A percentile compares a stretch with the other conserved stretches of the same genome.
phyloP scores from a whole-genome alignment of 2,888 invertebrate genomes.

The Galerucella pusilla region DNA sequence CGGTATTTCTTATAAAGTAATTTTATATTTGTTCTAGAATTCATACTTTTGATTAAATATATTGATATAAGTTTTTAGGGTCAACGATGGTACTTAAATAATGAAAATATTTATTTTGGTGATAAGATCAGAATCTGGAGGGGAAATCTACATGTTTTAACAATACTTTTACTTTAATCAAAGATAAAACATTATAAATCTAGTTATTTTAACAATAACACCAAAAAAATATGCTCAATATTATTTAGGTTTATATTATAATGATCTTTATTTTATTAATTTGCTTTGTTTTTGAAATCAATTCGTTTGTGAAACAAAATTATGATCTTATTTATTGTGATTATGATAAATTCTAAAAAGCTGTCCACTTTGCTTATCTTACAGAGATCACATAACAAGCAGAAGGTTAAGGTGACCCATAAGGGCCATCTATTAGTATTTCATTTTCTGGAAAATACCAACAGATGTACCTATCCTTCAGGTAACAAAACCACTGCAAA shows the following conservation, averaged over 20 bases:
- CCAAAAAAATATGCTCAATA: slow-evolving; percentile 49
- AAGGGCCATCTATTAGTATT: no score
- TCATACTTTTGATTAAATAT: not conserved
- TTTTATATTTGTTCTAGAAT: not conserved
- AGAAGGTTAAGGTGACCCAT: no score
- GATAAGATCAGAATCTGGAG: not conserved
- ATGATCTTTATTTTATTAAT: slow-evolving; percentile 23
- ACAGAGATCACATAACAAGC: no score
- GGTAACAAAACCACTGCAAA: not conserved
- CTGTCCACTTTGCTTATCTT: no score
- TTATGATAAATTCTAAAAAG: no score
- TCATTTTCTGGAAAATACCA: no score
- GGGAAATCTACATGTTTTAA: not conserved
- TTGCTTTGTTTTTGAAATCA: not conserved
- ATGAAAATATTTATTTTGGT: not conserved
- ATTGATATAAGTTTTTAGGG: not conserved
- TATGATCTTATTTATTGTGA: no score
- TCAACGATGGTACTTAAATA: not conserved
- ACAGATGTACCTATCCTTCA: no score
- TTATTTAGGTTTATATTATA: slow-evolving; percentile 34
- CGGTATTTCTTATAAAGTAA: no score
- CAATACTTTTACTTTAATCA: not conserved
- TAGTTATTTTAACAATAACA: slow-evolving; percentile 43
- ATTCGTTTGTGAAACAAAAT: not conserved
- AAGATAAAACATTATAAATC: slow-evolving; percentile 9